These are phyloP conservation scores for Leptopilina syphax DNA, from an alignment of 2,888 invertebrate genomes.

Conservation along the genomic window DNA sequence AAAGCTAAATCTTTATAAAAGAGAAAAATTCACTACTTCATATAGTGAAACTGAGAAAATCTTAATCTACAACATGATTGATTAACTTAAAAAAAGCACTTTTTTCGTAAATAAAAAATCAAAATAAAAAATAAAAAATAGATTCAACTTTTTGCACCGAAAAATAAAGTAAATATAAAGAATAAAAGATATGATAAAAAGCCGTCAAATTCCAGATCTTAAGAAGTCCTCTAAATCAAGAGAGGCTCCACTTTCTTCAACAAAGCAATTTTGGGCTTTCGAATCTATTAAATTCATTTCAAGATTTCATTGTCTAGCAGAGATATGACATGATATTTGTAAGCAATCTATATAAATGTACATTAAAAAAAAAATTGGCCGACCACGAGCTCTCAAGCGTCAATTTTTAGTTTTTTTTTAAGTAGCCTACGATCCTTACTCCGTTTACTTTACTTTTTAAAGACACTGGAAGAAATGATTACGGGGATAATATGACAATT, in stretches of 20 bases:
- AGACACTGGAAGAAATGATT: slow-evolving; percentile 33
- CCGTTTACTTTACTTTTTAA: slow-evolving; percentile 20
- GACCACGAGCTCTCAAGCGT: slow-evolving; percentile 64
- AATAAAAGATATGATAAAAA: too few relatives aligned
- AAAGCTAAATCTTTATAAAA: slow-evolving; percentile 56
- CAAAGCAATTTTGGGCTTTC: not conserved
- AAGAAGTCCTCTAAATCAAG: too few relatives aligned
- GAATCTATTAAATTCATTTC: not conserved
- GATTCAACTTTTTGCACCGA: slow-evolving; percentile 49
- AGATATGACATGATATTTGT: slow-evolving; percentile 42
- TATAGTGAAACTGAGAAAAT: slow-evolving; percentile 55
- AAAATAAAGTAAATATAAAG: not conserved
- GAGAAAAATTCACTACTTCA: slow-evolving; percentile 42
- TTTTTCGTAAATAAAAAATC: slow-evolving; percentile 43
- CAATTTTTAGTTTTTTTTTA: slow-evolving; percentile 50
- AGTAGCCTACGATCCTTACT: slow-evolving; percentile 57
- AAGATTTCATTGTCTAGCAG: slow-evolving; percentile 20
- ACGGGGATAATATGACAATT: not conserved
- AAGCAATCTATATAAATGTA: slow-evolving; percentile 25
- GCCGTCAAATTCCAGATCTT: too few relatives aligned
- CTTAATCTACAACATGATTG: slow-evolving; percentile 67
- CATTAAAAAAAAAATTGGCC: slow-evolving; percentile 61
- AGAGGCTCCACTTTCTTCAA: too few relatives aligned
- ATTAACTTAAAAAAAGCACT: slow-evolving; percentile 70
- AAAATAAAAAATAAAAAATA: slow-evolving; percentile 31